Base-by-base conservation (phyloP, 2,113 vertebrate species). In the Pyrgilauda ruficollis region DNA sequence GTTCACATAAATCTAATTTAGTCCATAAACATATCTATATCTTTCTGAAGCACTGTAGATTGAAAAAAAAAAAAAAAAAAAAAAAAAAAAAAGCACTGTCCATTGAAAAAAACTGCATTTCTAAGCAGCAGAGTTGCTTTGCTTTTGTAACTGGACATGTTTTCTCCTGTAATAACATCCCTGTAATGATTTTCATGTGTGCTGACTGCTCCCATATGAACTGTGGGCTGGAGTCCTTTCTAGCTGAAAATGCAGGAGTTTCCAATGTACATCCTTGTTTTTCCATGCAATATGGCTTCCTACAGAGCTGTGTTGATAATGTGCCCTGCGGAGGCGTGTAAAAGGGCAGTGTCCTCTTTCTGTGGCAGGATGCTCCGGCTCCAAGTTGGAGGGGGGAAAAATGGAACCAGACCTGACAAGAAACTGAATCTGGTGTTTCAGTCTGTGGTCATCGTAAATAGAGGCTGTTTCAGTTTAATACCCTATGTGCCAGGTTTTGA, bases 281-380 rank as follows among this genome's bases (percentile, higher is more conserved):
- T 47, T 52, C 46, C 37, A 35, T 61, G 15, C 52, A 58, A 7
- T 3, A 4, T 1, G 43, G 47, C 14, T 47, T 72, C 63, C 62
- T 41, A 2, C 0, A n/a, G 68, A 58, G 19, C 35, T 37, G 9
- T 74, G 55, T 27, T 90, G 41, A 18, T 46, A 43, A 17, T 5
- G 7, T 83, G 44, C 49, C 19, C 41, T 63, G 46, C 0, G 0
- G 23, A 20, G 50, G 26, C 1, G 0, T 46, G 49, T 76, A 62
- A 37, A 66, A 91, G 47, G 66, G 62, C 53, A 91, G 30, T 5
- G 37, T 64, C 61, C 47, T 44, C 52, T 52, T 89, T 92, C 53
- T 81, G 35, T 49, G 53, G 28, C 49, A 85, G 33, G 61, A 73
- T 77, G n/a, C 15, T 72, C 35, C 0, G 0, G 27, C 21, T 62